A percentile compares a stretch with the other conserved stretches of the same genome.
Conservation (phyloP, 2,888 invertebrate species). For the Isoperla grammatica region DNA sequence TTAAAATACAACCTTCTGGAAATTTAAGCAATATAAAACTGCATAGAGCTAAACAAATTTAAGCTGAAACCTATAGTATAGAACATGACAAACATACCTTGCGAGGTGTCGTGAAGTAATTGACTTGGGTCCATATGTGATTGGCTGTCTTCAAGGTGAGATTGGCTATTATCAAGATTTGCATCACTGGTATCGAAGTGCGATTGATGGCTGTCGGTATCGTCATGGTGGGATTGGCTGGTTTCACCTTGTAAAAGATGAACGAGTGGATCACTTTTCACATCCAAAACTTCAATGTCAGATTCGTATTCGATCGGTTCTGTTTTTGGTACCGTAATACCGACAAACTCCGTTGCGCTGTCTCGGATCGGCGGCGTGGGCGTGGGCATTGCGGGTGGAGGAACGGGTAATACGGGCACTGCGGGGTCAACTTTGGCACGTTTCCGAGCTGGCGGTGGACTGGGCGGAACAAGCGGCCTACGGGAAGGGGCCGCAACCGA, state of each 20-base stretch:
- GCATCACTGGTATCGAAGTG: neutral
- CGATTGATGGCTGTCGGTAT: neutral
- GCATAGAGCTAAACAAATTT: too few species aligned
- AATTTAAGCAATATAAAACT: too few species aligned
- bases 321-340: conserved; percentile 26
- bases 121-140: neutral
- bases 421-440: conserved; percentile 9
- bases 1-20: too few species aligned
- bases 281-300: conserved; percentile 23
- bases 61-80: too few species aligned
- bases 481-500: neutral
- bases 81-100: neutral
- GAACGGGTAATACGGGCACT: conserved; percentile 4
- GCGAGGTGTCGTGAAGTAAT: neutral
- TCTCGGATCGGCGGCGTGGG: neutral
- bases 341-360: conserved; percentile 15
- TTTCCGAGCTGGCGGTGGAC: conserved; percentile 5
- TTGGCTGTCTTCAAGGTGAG: conserved; percentile 4
- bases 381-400: neutral
- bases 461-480: neutral
- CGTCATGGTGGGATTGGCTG: conserved; percentile 22
- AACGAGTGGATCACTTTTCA: conserved; percentile 18
- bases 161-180: neutral
- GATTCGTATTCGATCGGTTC: conserved; percentile 29
- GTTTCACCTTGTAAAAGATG: conserved; percentile 22